A percentile compares a stretch with the other conserved stretches of the same genome.
Conservation (phyloP, 2,113 vertebrate genomes). For the Etheostoma spectabile region DNA sequence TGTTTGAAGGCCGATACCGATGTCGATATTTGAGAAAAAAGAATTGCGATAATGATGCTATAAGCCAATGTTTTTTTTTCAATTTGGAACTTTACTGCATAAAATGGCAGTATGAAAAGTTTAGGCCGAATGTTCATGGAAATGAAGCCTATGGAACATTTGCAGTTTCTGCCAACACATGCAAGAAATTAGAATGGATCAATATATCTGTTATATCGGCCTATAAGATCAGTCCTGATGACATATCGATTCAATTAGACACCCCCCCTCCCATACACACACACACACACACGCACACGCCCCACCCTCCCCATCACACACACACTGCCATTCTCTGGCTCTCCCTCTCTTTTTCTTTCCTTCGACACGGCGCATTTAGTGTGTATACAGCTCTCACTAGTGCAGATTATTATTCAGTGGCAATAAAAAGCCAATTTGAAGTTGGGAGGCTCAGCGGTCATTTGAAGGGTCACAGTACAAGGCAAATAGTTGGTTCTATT, state of each 20-base stretch:
- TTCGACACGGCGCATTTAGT: conserved; percentile 70
- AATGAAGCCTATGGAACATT: not conserved
- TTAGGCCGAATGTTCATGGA: not conserved
- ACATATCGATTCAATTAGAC: conserved; percentile 53
- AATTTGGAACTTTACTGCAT: not conserved
- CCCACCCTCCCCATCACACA: not conserved
- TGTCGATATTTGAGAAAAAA: not conserved
- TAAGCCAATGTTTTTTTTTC: not conserved
- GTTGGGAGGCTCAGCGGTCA: conserved; percentile 70
- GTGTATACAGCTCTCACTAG: conserved; percentile 87
- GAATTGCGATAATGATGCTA: not conserved
- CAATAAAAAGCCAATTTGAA: conserved; percentile 82
- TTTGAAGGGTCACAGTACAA: conserved; percentile 79
- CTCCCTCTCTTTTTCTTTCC: conserved; percentile 46
- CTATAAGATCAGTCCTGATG: conserved; percentile 26
- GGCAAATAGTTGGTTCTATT: conserved; percentile 72
- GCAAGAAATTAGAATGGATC: conserved; percentile 6
- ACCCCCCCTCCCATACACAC: not conserved
- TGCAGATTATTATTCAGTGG: conserved; percentile 81
- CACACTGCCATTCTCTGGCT: conserved; percentile 35
- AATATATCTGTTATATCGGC: conserved; percentile 13
- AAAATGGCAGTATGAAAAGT: not conserved
- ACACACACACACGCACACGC: not conserved
- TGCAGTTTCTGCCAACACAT: not conserved
- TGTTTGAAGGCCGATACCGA: not conserved